Evolutionary conservation across 92 coral and sea anemone species (phyloP).

Genomic region (Porites evermanni): DNA sequence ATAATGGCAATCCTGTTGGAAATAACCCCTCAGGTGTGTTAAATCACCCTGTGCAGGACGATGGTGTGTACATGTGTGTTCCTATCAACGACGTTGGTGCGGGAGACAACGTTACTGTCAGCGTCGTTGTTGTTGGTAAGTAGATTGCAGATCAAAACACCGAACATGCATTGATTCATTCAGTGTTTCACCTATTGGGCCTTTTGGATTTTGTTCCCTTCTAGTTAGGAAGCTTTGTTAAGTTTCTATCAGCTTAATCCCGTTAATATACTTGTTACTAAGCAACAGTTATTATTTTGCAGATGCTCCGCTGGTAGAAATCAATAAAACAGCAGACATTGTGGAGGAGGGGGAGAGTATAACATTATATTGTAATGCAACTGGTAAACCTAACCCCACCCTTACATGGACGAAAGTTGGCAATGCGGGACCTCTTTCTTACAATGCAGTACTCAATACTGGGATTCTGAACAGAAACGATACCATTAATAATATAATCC

Average conservation of each 20-base stretch:
- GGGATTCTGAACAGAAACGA: constrained; percentile 17
- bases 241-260: no score
- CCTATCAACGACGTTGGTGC: constrained; percentile 47
- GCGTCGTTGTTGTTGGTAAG: constrained; percentile 39
- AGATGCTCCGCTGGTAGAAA: constrained; percentile 10
- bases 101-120: constrained; percentile 47
- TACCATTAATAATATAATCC: constrained; percentile 12
- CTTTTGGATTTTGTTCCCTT: no score
- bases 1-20: constrained; percentile 23
- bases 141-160: neutral
- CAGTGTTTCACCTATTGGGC: no score
- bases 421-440: neutral
- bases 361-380: constrained; percentile 2
- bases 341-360: constrained; percentile 5
- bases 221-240: no score
- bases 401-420: constrained; percentile 13
- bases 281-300: neutral
- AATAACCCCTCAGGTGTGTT: constrained; percentile 32
- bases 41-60: neutral
- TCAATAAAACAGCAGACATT: neutral
- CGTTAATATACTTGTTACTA: neutral
- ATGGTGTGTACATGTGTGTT: constrained; percentile 52
- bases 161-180: no score
- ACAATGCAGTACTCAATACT: neutral
- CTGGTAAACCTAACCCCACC: constrained; percentile 24